These are phyloP conservation scores for Mustela nigripes DNA, from an alignment of 2,113 vertebrate genomes.

Conservation along the genomic window DNA sequence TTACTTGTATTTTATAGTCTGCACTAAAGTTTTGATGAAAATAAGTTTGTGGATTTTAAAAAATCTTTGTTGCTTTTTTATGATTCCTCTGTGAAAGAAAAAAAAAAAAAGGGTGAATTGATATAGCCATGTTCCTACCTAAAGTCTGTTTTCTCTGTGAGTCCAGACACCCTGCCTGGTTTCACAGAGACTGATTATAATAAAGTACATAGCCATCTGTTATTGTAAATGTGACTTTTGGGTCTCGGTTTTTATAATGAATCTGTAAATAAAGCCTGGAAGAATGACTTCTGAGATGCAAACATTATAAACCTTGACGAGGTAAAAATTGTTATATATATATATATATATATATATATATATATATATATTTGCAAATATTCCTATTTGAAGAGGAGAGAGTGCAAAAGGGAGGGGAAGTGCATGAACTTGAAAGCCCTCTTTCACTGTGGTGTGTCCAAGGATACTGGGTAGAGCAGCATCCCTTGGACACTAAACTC, in stretches of 20 bases:
- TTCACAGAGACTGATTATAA: neutral
- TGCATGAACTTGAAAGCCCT: neutral
- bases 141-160: slow-evolving; percentile 39
- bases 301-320: neutral
- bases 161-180: neutral
- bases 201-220: neutral
- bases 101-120: neutral
- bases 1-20: neutral
- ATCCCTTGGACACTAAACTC: neutral
- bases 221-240: neutral
- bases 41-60: neutral
- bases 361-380: slow-evolving; percentile 5
- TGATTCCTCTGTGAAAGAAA: neutral
- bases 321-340: neutral
- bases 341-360: neutral
- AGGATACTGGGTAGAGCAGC: neutral
- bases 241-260: slow-evolving; percentile 26
- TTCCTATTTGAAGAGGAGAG: neutral
- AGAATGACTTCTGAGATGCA: slow-evolving; percentile 17
- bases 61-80: neutral
- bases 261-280: neutral
- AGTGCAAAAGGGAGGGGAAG: neutral
- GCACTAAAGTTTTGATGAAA: neutral
- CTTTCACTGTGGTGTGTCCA: neutral
- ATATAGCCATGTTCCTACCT: neutral